A percentile compares a stretch with the other conserved stretches of the same genome.
Conservation (phyloP, 1,140 invertebrate genomes). For the Brachystomella parvula region DNA sequence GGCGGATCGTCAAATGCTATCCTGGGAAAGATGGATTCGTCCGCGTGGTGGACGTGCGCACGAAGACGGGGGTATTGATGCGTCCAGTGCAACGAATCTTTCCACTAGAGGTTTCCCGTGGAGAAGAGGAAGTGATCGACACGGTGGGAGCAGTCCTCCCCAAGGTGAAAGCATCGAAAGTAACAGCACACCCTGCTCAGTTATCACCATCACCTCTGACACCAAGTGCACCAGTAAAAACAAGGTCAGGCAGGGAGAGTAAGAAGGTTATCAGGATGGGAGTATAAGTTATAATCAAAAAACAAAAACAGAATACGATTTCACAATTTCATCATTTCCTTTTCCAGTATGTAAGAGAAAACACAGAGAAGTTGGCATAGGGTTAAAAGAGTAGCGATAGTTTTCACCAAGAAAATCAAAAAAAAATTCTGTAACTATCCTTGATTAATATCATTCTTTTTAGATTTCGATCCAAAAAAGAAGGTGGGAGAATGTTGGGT, state of each 20-base stretch:
- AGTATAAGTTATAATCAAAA: neutral
- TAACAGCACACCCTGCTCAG: neutral
- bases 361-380: too few relatives aligned
- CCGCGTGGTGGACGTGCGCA: conserved; percentile 16
- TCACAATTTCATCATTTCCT: too few relatives aligned
- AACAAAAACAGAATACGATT: too few relatives aligned
- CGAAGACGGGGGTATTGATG: conserved; percentile 8
- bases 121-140: neutral
- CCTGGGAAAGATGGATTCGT: conserved; percentile 19
- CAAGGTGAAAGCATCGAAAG: neutral
- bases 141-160: neutral
- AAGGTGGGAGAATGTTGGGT: neutral
- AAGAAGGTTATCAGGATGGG: neutral
- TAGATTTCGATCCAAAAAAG: neutral
- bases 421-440: too few relatives aligned
- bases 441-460: neutral
- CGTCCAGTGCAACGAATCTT: conserved; percentile 26
- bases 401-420: too few relatives aligned
- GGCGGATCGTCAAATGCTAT: neutral
- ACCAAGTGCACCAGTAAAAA: neutral
- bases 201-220: neutral
- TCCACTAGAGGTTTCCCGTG: conserved; percentile 8
- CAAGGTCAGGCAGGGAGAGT: neutral
- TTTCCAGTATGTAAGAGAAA: too few relatives aligned
- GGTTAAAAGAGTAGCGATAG: too few relatives aligned